phyloP scores from a whole-genome alignment of 2,797 vertebrate genomes.

The Aeoliscus strigatus region DNA sequence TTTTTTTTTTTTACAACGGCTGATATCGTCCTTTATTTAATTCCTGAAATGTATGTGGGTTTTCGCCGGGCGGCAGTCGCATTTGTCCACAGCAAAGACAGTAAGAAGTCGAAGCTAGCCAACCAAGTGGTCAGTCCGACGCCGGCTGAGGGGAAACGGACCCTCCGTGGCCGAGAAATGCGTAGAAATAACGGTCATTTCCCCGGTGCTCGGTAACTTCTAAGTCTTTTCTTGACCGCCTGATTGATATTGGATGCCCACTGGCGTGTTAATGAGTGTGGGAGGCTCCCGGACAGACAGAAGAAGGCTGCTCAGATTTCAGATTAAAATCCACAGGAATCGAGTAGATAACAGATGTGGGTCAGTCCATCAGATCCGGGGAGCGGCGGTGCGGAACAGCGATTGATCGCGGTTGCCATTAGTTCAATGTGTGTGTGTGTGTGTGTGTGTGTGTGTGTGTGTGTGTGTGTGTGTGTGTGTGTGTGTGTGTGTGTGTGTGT shows the following conservation, averaged over 20 bases:
- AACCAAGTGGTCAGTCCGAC: constrained; percentile 62
- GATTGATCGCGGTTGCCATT: constrained; percentile 67
- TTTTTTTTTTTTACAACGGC: constrained; percentile 13
- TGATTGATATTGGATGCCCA: constrained; percentile 1
- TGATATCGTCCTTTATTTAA: constrained; percentile 4
- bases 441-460: constrained; percentile 10
- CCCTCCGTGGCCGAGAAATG: no score
- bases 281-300: background rate
- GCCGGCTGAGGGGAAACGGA: constrained; percentile 25
- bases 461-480: constrained; percentile 12
- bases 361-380: constrained; percentile 63
- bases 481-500: constrained; percentile 8
- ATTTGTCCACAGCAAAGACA: constrained; percentile 52
- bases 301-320: constrained; percentile 9
- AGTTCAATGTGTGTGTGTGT: constrained; percentile 29
- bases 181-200: background rate
- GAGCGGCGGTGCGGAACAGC: constrained; percentile 68
- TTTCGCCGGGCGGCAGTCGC: constrained; percentile 13
- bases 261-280: constrained; percentile 10
- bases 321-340: constrained; percentile 21
- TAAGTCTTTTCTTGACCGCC: background rate
- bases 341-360: constrained; percentile 62
- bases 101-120: constrained; percentile 62
- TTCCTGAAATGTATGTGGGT: constrained; percentile 1
- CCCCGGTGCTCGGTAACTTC: constrained; percentile 7